Percentiles rank a stretch among this genome's conserved stretches.
phyloP scores from a whole-genome alignment of 1,140 invertebrate genomes.

The Drosophila santomea region DNA sequence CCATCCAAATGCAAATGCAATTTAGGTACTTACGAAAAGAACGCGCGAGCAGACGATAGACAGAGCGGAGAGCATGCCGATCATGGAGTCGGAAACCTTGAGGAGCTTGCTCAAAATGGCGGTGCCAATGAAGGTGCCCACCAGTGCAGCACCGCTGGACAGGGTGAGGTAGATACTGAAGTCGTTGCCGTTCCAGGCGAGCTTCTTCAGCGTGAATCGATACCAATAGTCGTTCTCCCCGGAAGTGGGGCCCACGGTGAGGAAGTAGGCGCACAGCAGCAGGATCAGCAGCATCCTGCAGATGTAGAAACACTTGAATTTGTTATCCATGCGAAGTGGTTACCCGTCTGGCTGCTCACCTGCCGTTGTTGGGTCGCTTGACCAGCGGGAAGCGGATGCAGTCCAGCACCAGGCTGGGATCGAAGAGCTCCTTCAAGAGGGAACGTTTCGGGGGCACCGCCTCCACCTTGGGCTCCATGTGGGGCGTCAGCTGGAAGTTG shows the following conservation, averaged over 20 bases:
- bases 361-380: slow-evolving; percentile 74
- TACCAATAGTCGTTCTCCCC: slow-evolving; percentile 82
- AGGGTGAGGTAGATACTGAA: slow-evolving; percentile 75
- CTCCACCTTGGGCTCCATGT: slow-evolving; percentile 61
- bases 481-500: slow-evolving; percentile 67
- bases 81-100: slow-evolving; percentile 74
- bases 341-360: too few species aligned
- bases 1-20: too few species aligned
- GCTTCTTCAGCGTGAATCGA: slow-evolving; percentile 71
- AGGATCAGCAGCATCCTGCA: slow-evolving; percentile 61
- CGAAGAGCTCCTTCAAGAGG: slow-evolving; percentile 71
- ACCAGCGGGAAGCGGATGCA: slow-evolving; percentile 70
- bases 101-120: slow-evolving; percentile 79
- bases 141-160: slow-evolving; percentile 56
- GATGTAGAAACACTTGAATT: too few species aligned
- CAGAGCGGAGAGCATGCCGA: slow-evolving; percentile 74
- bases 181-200: slow-evolving; percentile 83
- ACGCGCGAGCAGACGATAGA: slow-evolving; percentile 69
- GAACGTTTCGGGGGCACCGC: slow-evolving; percentile 41
- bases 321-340: too few species aligned
- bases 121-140: slow-evolving; percentile 80
- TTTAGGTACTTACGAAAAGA: slow-evolving; percentile 63
- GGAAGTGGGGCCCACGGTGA: slow-evolving; percentile 69
- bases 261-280: slow-evolving; percentile 71
- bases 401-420: slow-evolving; percentile 76